A percentile compares a stretch with the other conserved stretches of the same genome.
Conservation (phyloP, 2,797 vertebrate genomes). For the Sebastiscus albofasciatus region DNA sequence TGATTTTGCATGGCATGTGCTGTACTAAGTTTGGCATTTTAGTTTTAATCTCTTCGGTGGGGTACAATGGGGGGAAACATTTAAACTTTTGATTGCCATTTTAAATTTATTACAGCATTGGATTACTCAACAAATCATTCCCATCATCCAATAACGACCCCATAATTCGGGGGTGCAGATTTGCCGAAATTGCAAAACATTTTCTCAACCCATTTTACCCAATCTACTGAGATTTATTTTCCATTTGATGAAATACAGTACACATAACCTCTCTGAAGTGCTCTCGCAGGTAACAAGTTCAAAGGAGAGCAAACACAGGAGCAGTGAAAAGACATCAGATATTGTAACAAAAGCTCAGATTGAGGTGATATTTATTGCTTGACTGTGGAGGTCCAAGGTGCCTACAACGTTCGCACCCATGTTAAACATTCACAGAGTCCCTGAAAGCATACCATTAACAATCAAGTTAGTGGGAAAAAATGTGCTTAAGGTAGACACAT, state of each 20-base stretch:
- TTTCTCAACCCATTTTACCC: constrained; percentile 85
- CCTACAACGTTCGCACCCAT: not conserved
- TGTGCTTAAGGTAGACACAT: not conserved
- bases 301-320: constrained; percentile 4
- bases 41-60: constrained; percentile 69
- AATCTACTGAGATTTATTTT: constrained; percentile 73
- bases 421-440: constrained; percentile 64
- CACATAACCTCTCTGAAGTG: not conserved
- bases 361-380: constrained; percentile 6
- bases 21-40: constrained; percentile 73
- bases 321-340: not conserved
- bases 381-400: constrained; percentile 18
- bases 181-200: constrained; percentile 37
- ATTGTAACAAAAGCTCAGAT: not conserved
- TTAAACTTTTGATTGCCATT: constrained; percentile 1
- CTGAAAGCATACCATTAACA: constrained; percentile 3
- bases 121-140: not conserved
- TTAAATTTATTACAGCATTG: not conserved
- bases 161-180: constrained; percentile 32
- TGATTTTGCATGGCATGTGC: constrained; percentile 85
- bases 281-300: constrained; percentile 20
- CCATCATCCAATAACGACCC: not conserved
- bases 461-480: not conserved
- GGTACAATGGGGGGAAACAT: constrained; percentile 72
- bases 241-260: constrained; percentile 10